These are phyloP conservation scores for Okapia johnstoni DNA, from an alignment of 2,113 vertebrate species.

Conservation along the genomic window DNA sequence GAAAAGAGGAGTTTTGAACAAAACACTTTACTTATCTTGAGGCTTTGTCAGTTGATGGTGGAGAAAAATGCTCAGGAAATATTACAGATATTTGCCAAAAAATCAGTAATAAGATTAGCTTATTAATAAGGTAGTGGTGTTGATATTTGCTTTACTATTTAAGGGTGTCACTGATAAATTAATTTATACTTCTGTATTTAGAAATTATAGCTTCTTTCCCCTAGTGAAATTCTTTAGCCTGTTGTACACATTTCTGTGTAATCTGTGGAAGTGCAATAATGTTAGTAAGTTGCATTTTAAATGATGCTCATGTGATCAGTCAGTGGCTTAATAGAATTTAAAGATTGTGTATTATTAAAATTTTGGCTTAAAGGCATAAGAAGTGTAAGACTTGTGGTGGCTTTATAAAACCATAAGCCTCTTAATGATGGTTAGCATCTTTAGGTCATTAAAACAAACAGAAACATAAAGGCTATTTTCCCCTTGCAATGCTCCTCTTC, in stretches of 20 bases:
- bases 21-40: slow-evolving; percentile 69
- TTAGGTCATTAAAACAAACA: slow-evolving; percentile 37
- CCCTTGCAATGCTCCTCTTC: background rate
- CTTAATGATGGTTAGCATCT: slow-evolving; percentile 23
- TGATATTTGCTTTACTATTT: slow-evolving; percentile 77
- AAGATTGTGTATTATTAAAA: slow-evolving; percentile 68
- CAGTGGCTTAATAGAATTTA: slow-evolving; percentile 67
- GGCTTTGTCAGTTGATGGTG: slow-evolving; percentile 70
- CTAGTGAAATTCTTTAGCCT: slow-evolving; percentile 76
- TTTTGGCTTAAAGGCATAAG: slow-evolving; percentile 66
- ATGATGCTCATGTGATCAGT: slow-evolving; percentile 64
- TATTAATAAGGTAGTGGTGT: slow-evolving; percentile 71
- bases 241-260: slow-evolving; percentile 72
- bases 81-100: slow-evolving; percentile 81
- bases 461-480: slow-evolving; percentile 20
- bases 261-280: slow-evolving; percentile 82
- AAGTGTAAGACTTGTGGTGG: slow-evolving; percentile 54
- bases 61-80: slow-evolving; percentile 83
- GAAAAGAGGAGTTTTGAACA: slow-evolving; percentile 50
- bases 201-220: slow-evolving; percentile 66
- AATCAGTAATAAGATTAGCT: slow-evolving; percentile 77
- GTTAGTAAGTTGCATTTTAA: slow-evolving; percentile 74
- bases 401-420: slow-evolving; percentile 18
- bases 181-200: slow-evolving; percentile 69
- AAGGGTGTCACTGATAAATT: slow-evolving; percentile 71